Conservation (phyloP, 1,140 invertebrate genomes). For the Achroia grisella region DNA sequence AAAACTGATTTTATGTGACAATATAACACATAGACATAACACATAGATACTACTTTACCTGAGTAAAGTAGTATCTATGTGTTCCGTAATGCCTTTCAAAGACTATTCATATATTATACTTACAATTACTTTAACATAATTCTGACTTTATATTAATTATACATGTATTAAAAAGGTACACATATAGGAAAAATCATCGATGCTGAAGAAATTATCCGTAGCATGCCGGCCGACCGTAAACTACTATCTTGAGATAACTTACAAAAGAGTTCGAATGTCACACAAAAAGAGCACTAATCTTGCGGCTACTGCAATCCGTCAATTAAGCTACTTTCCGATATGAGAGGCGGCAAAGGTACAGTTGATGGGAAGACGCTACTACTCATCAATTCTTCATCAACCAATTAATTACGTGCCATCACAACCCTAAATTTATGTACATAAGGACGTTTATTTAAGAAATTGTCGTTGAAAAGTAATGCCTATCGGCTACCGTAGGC, state of each 20-base stretch:
- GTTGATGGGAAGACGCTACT: slow-evolving; percentile 44
- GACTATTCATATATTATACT: no score
- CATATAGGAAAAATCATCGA: no score
- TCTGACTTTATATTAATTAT: no score
- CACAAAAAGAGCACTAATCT: slow-evolving; percentile 55
- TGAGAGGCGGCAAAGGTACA: slow-evolving; percentile 58
- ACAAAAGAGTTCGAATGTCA: slow-evolving; percentile 57
- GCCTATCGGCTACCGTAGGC: slow-evolving; percentile 58
- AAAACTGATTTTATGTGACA: no score
- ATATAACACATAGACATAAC: no score
- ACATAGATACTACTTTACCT: no score
- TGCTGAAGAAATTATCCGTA: no score
- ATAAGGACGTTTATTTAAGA: slow-evolving; percentile 25
- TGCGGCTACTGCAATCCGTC: slow-evolving; percentile 60
- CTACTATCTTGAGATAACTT: slow-evolving; percentile 21
- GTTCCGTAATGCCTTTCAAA: no score
- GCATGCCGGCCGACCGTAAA: no score
- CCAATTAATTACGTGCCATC: slow-evolving; percentile 7
- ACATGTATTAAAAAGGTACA: no score
- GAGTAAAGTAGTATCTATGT: no score
- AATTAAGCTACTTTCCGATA: slow-evolving; percentile 58
- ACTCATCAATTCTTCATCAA: slow-evolving; percentile 20
- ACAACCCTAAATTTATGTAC: slow-evolving; percentile 14
- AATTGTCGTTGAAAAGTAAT: slow-evolving; percentile 12
- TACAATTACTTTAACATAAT: no score